Evolutionary conservation across 2,113 vertebrate genomes (phyloP), one percentile per base, ranked within the genome.

Genomic region (Peromyscus maniculatus): DNA sequence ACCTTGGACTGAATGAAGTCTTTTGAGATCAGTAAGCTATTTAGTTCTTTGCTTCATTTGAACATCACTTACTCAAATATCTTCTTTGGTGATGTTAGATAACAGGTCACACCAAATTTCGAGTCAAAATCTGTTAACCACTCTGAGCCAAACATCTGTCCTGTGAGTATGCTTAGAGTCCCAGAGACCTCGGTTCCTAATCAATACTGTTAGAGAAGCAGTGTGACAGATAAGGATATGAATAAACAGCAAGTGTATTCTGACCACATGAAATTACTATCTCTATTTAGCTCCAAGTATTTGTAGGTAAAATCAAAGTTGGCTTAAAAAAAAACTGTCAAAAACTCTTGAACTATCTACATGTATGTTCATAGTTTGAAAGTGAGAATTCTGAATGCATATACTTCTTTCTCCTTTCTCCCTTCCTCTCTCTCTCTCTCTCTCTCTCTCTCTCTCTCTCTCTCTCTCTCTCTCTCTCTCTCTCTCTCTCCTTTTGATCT

Each of bases 71-170:
- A 77, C 71, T 64, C 31, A 90, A n/a, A 95, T 55, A 3, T 74
- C 21, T 89, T 84, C 62, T 75, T 91, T 46, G 82, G 39, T 94
- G 39, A 86, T 16, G 21, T 21, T 77, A 72, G 92, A 80, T 39
- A 95, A 95, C 69, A 98, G 94, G 77, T 21, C 92, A 93, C 84
- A 91, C 66, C 79, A 39, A 93, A 95, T 87, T 46, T 62, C 79
- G 84, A 12, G 49, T 86, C n/a, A 62, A 93, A 78, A 75, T 92
- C 79, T 91, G 43, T n/a, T 77, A 79, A 79, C 8, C 36, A 22
- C n/a, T 86, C 82, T 24, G 3, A 52, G 15, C 64, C 67, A 33
- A 15, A 82, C 39, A 6, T 64, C 16, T 64, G 43, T 90, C 39
- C 16, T 87, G 4, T 19, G 49, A 95, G 64, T 46, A 67, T 12